A percentile compares a stretch with the other conserved stretches of the same genome.
These are phyloP conservation scores for Acanthis flammea DNA, from an alignment of 2,797 vertebrate species.

Conservation along the genomic window DNA sequence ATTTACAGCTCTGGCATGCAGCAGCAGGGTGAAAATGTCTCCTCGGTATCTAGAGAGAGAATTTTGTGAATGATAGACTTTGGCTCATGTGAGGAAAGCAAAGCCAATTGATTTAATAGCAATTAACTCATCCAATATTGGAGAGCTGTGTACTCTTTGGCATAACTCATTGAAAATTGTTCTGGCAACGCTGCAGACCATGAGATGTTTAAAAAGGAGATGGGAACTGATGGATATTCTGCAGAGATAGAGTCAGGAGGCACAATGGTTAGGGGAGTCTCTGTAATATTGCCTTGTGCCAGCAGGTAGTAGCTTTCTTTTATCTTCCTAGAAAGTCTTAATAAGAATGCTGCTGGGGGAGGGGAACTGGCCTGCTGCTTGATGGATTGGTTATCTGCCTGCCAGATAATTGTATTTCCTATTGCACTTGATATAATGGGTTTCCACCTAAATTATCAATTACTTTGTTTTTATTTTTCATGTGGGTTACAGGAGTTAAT, in stretches of 20 bases:
- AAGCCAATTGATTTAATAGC: constrained; percentile 35
- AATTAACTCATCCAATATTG: constrained; percentile 14
- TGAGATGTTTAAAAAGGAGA: constrained; percentile 22
- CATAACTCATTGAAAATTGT: constrained; percentile 28
- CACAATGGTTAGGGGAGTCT: background rate
- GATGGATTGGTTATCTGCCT: constrained; percentile 23
- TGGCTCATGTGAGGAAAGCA: constrained; percentile 31
- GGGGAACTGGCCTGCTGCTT: background rate
- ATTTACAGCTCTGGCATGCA: background rate
- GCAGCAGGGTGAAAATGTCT: background rate
- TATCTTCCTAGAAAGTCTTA: constrained; percentile 47
- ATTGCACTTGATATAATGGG: constrained; percentile 38
- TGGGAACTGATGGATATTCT: constrained; percentile 18
- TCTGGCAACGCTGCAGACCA: constrained; percentile 6
- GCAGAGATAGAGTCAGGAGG: background rate
- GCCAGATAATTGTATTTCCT: constrained; percentile 63
- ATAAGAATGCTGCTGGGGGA: background rate
- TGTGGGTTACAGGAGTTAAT: background rate
- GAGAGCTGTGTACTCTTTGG: background rate
- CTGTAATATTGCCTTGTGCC: background rate
- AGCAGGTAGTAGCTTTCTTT: background rate
- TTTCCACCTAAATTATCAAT: constrained; percentile 54
- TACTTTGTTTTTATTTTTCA: constrained; percentile 44
- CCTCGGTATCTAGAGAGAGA: background rate
- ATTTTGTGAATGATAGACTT: constrained; percentile 28